These are phyloP conservation scores for Protodeltote pygarga DNA, from an alignment of 2,888 invertebrate species.

Conservation along the genomic window DNA sequence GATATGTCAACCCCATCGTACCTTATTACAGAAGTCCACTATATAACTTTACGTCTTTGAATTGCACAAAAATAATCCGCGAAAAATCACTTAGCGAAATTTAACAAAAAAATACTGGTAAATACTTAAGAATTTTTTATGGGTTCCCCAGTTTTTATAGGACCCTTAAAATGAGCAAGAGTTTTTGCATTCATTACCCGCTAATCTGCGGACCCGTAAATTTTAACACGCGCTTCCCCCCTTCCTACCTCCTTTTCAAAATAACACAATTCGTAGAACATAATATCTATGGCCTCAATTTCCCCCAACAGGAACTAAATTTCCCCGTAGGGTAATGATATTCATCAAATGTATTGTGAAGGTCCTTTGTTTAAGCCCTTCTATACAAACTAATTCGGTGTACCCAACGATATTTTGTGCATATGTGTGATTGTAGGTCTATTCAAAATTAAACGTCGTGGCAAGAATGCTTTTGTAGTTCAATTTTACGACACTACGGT, in stretches of 20 bases:
- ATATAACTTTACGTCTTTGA: too few relatives aligned
- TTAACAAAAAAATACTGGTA: too few relatives aligned
- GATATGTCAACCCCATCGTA: too few relatives aligned
- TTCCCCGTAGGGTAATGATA: slow-evolving; percentile 24
- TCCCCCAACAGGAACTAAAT: slow-evolving; percentile 18
- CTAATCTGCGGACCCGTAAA: neutral
- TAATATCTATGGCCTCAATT: slow-evolving; percentile 22
- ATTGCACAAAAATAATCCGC: too few relatives aligned
- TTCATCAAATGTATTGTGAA: slow-evolving; percentile 37
- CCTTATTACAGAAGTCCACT: too few relatives aligned
- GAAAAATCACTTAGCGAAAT: too few relatives aligned
- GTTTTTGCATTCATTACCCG: too few relatives aligned
- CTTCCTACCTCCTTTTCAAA: neutral
- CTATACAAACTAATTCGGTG: slow-evolving; percentile 32
- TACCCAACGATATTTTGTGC: slow-evolving; percentile 55
- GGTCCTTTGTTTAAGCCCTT: slow-evolving; percentile 39
- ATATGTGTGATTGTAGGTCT: slow-evolving; percentile 58
- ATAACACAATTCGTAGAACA: slow-evolving; percentile 27
- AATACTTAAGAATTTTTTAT: too few relatives aligned
- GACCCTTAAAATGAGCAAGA: too few relatives aligned
- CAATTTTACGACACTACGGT: slow-evolving; percentile 65
- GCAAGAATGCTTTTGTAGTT: slow-evolving; percentile 70
- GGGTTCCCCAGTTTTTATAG: too few relatives aligned
- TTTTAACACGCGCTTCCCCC: too few relatives aligned
- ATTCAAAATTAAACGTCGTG: slow-evolving; percentile 62